Conservation (phyloP, 1,140 invertebrate genomes). For the Pectinophora gossypiella region DNA sequence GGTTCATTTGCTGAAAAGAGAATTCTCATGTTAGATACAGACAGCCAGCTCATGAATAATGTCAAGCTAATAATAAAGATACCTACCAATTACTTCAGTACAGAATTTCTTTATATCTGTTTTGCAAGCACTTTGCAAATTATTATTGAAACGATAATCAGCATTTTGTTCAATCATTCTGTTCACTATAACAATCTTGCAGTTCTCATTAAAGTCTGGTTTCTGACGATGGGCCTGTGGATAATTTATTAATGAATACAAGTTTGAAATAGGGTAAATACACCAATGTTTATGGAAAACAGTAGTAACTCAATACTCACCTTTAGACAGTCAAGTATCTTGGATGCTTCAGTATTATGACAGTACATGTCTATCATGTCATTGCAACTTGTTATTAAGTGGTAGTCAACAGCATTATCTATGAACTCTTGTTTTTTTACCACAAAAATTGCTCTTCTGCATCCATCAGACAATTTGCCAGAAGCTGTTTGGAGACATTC, state of each 20-base stretch:
- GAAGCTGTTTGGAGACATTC: constrained; percentile 90
- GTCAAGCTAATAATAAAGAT: not conserved
- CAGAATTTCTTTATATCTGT: constrained; percentile 87
- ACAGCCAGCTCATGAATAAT: not conserved
- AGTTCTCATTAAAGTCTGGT: constrained; percentile 88
- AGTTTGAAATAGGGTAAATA: too few relatives aligned
- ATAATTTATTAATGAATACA: too few relatives aligned
- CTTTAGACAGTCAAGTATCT: constrained; percentile 84
- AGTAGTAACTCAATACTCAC: too few relatives aligned
- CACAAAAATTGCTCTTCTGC: constrained; percentile 89
- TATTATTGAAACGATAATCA: constrained; percentile 94
- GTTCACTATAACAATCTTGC: constrained; percentile 89
- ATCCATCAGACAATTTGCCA: constrained; percentile 80
- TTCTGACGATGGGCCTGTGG: constrained; percentile 88
- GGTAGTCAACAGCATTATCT: constrained; percentile 91
- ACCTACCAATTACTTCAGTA: constrained; percentile 78
- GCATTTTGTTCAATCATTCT: constrained; percentile 94
- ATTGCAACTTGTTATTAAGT: constrained; percentile 87
- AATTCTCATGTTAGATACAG: not conserved
- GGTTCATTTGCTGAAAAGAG: constrained; percentile 58
- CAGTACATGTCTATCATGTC: constrained; percentile 90
- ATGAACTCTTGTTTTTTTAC: constrained; percentile 89
- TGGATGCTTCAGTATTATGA: constrained; percentile 79
- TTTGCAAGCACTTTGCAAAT: constrained; percentile 85
- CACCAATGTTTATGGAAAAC: too few relatives aligned